Percentiles rank a stretch among this genome's conserved stretches.
Conservation (phyloP, 2,797 vertebrate species). For the Emydoidea blandingii region DNA sequence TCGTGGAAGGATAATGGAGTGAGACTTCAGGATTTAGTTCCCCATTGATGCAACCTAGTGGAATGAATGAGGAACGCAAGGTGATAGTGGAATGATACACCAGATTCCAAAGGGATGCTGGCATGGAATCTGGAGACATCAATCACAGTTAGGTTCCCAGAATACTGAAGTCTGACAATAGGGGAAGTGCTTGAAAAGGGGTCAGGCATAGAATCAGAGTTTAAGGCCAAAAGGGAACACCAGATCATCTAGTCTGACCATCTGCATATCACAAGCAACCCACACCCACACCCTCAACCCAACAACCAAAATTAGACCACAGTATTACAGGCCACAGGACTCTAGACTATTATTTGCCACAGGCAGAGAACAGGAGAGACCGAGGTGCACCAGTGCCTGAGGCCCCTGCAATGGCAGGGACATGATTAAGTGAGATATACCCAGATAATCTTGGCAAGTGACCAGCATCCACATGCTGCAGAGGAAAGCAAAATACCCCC, state of each 20-base stretch:
- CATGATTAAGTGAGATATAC: not conserved
- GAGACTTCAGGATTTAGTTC: not conserved
- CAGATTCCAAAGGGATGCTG: not conserved
- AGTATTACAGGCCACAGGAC: not conserved
- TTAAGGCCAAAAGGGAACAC: not conserved
- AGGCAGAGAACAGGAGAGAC: not conserved
- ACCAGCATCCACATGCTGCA: not conserved
- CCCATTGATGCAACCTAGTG: not conserved
- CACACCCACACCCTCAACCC: not conserved
- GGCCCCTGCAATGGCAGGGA: not conserved
- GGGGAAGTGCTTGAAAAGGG: not conserved
- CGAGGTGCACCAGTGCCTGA: not conserved
- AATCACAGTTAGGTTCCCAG: not conserved
- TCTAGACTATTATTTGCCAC: not conserved
- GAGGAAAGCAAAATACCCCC: not conserved
- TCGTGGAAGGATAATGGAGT: not conserved
- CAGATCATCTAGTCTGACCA: not conserved
- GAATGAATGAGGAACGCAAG: not conserved
- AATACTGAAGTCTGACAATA: not conserved
- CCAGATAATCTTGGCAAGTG: not conserved
- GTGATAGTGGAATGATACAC: accelerated
- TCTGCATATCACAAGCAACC: not conserved
- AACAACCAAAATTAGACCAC: not conserved
- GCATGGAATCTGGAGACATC: not conserved
- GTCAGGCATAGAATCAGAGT: not conserved